Conservation (phyloP, 2,797 vertebrate genomes). For the Hylomyscus alleni region DNA sequence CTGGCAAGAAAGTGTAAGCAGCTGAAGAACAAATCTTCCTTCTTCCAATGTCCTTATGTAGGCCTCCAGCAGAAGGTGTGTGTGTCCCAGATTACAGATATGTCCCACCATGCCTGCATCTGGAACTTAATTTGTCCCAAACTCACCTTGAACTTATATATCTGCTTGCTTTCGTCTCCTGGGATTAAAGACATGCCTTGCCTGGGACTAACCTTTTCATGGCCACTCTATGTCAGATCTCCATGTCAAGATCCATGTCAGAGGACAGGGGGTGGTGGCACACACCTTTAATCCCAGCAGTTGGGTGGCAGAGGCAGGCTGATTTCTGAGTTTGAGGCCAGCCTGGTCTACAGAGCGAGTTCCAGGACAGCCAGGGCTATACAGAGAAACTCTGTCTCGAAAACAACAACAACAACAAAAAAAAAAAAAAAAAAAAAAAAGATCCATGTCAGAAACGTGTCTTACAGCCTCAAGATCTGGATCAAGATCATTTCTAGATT, state of each 20-base stretch:
- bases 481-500: not conserved
- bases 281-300: no score
- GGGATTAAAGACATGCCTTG: not conserved
- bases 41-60: not conserved
- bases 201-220: no score
- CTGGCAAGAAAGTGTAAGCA: not conserved
- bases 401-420: no score
- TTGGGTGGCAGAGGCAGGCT: no score
- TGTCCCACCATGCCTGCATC: not conserved
- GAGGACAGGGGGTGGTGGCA: no score
- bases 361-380: no score
- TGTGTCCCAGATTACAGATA: not conserved
- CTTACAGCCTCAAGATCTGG: not conserved
- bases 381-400: no score
- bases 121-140: not conserved
- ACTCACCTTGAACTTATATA: not conserved
- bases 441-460: not conserved
- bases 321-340: no score
- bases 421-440: no score
- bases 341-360: no score
- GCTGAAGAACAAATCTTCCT: not conserved
- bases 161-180: not conserved
- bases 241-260: not conserved
- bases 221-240: not conserved
- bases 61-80: not conserved